Evolutionary conservation across 2,113 vertebrate species (phyloP), one percentile per base, ranked within the genome.

Genomic region (Ptilonorhynchus violaceus): DNA sequence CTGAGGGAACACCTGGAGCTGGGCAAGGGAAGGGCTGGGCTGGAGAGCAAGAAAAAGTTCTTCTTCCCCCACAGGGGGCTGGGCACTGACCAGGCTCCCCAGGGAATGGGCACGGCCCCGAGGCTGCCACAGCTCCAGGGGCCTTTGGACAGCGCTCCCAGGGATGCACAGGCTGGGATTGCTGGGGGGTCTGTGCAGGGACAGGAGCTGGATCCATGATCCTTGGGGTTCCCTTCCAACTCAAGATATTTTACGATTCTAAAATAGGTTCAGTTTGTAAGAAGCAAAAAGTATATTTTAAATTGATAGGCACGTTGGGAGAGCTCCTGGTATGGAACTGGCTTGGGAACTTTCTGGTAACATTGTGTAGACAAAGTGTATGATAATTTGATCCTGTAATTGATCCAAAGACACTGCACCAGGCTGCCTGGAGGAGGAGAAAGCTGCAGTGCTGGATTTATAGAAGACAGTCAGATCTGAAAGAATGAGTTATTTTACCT

Each of bases 171-270:
- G 46, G 46, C 11, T 46, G 76, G 52, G 39, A 14, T 17, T 67
- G 10, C 0, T 39, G 87, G 33, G 50, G 16, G 1, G 3, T 3
- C 53, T 75, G 68, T 2, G 19, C 69, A 67, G 53, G 60, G 39
- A 4, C 33, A 67, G 60, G 44, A 0, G 14, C 3, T 41, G 66
- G 1, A 1, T 42, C 1, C 1, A 1, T 47, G 20, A 2, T 25
- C 33, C 30, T 1, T 0, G 0, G 2, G 46, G 5, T 0, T 35
- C 20, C 25, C 41, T 63, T 42, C 72, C n/a, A 7, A 3, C 41
- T 17, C 55, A 33, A 18, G 8, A 42, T 28, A 15, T 18, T 50
- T 30, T 25, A 0, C 30, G 35, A 44, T 24, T 76, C 25, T 23
- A 16, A 62, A 69, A 39, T 11, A 75, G 49, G 8, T 35, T 33